Percentiles rank a stretch among this genome's conserved stretches.
Conservation (phyloP, 1,140 invertebrate species). For the Scaptomyza graminum region DNA sequence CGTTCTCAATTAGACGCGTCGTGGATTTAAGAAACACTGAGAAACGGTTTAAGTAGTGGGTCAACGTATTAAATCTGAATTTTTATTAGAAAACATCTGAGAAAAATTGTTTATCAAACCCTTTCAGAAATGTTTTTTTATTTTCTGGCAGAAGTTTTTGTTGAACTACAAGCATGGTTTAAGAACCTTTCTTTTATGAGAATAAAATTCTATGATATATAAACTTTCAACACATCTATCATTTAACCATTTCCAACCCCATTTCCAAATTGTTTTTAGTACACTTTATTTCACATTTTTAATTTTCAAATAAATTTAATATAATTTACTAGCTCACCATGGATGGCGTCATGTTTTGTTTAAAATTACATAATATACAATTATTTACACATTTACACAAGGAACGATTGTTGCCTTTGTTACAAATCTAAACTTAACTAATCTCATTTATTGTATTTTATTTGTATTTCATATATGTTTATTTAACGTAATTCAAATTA, state of each 20-base stretch:
- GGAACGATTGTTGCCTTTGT: constrained; percentile 39
- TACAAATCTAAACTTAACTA: constrained; percentile 38
- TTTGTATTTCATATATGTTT: constrained; percentile 31
- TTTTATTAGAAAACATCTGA: too few species aligned
- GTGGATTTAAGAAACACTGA: not conserved
- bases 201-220: too few species aligned
- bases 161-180: too few species aligned
- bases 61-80: too few species aligned
- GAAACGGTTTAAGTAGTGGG: not conserved
- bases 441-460: constrained; percentile 62
- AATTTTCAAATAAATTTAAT: constrained; percentile 63
- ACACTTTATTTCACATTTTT: constrained; percentile 41
- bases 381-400: constrained; percentile 68
- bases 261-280: constrained; percentile 13
- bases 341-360: constrained; percentile 13
- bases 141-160: too few species aligned
- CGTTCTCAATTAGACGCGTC: not conserved
- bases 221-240: not conserved
- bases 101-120: too few species aligned
- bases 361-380: constrained; percentile 72
- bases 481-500: constrained; percentile 64
- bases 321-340: constrained; percentile 58
- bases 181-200: too few species aligned
- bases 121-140: too few species aligned
- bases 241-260: not conserved